Evolutionary conservation across 1,140 invertebrate genomes (phyloP).

Genomic region (Aphaenogaster ashmeadi): DNA sequence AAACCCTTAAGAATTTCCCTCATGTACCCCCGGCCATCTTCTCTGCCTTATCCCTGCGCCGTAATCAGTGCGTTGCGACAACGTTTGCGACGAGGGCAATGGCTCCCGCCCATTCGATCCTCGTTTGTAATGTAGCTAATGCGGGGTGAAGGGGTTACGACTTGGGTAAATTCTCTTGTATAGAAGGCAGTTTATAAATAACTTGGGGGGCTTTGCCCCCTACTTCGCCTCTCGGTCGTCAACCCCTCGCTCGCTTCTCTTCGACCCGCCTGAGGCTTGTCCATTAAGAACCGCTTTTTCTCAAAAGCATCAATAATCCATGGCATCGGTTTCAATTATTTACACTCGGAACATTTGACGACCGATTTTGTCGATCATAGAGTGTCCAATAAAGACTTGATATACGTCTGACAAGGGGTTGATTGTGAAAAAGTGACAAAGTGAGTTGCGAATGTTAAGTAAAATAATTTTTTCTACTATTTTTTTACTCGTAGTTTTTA

Average conservation of each 20-base stretch:
- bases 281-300: neutral
- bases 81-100: constrained; percentile 66
- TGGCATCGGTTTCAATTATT: neutral
- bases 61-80: constrained; percentile 40
- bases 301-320: neutral
- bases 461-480: too few species aligned
- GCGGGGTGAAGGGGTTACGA: constrained; percentile 59
- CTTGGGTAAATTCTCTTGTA: constrained; percentile 42
- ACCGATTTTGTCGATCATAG: neutral
- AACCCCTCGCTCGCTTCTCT: constrained; percentile 26
- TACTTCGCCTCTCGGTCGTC: constrained; percentile 28
- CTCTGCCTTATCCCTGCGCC: constrained; percentile 10
- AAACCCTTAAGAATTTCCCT: neutral
- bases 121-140: constrained; percentile 44
- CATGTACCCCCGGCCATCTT: neutral
- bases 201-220: constrained; percentile 28
- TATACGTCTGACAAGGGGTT: neutral
- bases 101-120: constrained; percentile 63
- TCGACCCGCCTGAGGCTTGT: neutral
- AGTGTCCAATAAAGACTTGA: neutral
- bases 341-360: neutral
- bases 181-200: constrained; percentile 58
- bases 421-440: neutral
- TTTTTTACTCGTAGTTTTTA: neutral
- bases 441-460: too few species aligned